Evolutionary conservation across 2,888 invertebrate species (phyloP), one percentile per base, ranked within the genome.

Genomic region (Synanthedon andrenaeformis): DNA sequence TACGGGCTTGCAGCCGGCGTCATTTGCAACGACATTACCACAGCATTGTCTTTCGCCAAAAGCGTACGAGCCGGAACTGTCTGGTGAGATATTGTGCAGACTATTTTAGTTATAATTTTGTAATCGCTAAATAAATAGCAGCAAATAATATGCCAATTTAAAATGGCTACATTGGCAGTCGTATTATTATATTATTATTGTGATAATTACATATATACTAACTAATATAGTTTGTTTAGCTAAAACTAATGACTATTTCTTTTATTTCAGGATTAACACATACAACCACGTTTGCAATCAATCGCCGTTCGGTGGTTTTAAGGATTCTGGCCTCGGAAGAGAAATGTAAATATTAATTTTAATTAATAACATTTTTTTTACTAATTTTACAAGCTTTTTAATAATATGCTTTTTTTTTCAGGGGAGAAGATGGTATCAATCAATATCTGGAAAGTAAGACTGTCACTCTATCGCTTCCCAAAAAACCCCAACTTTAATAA

Each of bases 1-100:
- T 97, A 95, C 70, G 97, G 97, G 17, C 87, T 97, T 35, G 96
- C 95, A 4, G 93, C 96, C 54, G 96, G 94, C n/a, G 90, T 96
- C 50, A 82, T 96, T 59, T 96, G 96, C 52, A 94, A 94, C 57
- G 92, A 96, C 76, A 86, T 97, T 56, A 91, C 94, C 69, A 93
- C 90, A 42, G 96, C 96, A 4, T 80, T 96, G 53, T 86, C 90
- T 42, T 93, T 94, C 69, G 89, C 94, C 52, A 92, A 92, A 66
- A 90, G 91, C 57, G 91, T 96, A 3, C 89, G 93, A 64, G 94
- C 96, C 59, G 96, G 96, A 53, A 92, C 94, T 51, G 91, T 95
- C 54, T 96, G 96, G 96, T 88, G 62, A 58, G 68, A 23, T 23
- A 23, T 23, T 23, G 5, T 23, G 23, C 5, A 23, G 23, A 23